These are phyloP conservation scores for Champsocephalus esox DNA, from an alignment of 2,797 vertebrate genomes.

Conservation along the genomic window DNA sequence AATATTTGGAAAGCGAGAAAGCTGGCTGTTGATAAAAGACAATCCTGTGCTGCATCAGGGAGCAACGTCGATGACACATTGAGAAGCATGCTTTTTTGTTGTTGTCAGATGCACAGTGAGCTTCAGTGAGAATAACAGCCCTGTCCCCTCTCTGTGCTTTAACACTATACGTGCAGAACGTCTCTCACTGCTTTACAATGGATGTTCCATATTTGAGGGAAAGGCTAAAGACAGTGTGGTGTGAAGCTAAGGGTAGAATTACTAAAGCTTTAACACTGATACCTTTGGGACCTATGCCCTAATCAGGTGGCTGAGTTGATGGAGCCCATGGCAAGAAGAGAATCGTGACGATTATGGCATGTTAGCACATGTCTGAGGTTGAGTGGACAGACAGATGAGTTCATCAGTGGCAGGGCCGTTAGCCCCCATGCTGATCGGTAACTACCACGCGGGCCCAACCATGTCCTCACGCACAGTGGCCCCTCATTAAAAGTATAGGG, in stretches of 20 bases:
- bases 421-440: constrained; percentile 93
- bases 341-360: constrained; percentile 98
- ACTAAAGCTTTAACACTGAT: constrained; percentile 89
- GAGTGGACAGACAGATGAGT: constrained; percentile 96
- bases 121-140: constrained; percentile 43
- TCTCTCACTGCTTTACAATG: constrained; percentile 80
- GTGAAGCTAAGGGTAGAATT: constrained; percentile 91
- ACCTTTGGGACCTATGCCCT: constrained; percentile 90
- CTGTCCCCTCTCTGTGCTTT: constrained; percentile 18
- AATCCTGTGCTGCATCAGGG: constrained; percentile 53
- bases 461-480: constrained; percentile 71
- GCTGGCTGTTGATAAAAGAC: constrained; percentile 72
- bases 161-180: constrained; percentile 47
- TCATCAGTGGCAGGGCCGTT: constrained; percentile 95
- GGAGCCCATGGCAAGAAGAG: constrained; percentile 88
- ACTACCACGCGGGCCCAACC: constrained; percentile 83
- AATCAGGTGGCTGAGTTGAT: constrained; percentile 93
- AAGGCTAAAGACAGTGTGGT: constrained; percentile 84
- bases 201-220: constrained; percentile 89
- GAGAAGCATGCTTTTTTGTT: constrained; percentile 53
- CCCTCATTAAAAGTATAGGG: constrained; percentile 72
- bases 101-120: constrained; percentile 55
- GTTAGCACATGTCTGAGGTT: constrained; percentile 94
- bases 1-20: constrained; percentile 75
- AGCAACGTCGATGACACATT: constrained; percentile 53